Percentiles rank a stretch among this genome's conserved stretches.
phyloP scores from a whole-genome alignment of 2,888 invertebrate species.

The Spodoptera picta region DNA sequence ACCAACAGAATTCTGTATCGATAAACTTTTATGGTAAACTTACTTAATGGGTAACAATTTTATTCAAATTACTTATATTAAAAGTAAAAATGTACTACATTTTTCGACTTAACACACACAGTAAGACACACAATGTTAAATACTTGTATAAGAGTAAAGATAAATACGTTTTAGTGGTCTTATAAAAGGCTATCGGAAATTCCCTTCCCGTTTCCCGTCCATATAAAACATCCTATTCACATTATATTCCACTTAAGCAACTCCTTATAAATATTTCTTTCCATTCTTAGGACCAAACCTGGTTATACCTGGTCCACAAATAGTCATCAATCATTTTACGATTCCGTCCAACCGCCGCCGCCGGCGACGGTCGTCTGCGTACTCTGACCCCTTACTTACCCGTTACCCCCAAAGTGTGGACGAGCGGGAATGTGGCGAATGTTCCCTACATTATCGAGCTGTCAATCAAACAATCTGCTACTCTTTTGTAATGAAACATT shows the following conservation, averaged over 20 bases:
- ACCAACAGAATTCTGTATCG: too few species aligned
- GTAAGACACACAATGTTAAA: too few species aligned
- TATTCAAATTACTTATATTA: too few species aligned
- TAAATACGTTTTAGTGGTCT: too few species aligned
- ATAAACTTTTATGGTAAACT: too few species aligned
- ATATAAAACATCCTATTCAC: slow-evolving; percentile 8
- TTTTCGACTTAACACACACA: too few species aligned
- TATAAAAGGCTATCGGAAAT: too few species aligned
- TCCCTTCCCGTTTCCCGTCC: not conserved
- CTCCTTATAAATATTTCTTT: slow-evolving; percentile 15
- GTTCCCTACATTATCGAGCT: slow-evolving; percentile 49
- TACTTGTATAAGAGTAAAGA: too few species aligned
- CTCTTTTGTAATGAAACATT: slow-evolving; percentile 56
- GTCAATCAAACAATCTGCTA: slow-evolving; percentile 52
- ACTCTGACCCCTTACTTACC: slow-evolving; percentile 12
- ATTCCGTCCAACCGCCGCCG: slow-evolving; percentile 17
- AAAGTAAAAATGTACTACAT: too few species aligned
- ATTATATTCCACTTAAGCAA: slow-evolving; percentile 24
- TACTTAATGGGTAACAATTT: too few species aligned
- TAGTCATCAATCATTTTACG: slow-evolving; percentile 55
- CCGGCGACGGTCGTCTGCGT: slow-evolving; percentile 11
- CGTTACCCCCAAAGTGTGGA: slow-evolving; percentile 4
- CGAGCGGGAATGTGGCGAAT: slow-evolving; percentile 28
- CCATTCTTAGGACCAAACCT: slow-evolving; percentile 26
- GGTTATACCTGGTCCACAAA: slow-evolving; percentile 37